Conservation (phyloP, 2,888 invertebrate genomes). For the Rhorus exstirpatorius region DNA sequence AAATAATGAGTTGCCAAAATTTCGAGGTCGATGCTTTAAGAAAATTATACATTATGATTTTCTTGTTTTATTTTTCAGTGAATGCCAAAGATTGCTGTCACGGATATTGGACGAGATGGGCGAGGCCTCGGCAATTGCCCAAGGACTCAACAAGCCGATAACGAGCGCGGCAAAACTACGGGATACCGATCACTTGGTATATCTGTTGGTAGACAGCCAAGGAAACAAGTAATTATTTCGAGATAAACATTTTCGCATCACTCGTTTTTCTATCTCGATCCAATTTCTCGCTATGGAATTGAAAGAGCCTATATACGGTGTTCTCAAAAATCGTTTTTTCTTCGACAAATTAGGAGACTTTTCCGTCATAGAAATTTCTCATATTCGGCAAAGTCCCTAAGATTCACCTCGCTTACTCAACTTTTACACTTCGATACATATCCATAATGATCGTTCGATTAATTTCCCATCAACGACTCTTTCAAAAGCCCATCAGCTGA, state of each 20-base stretch:
- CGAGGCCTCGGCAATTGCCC: conserved; percentile 91
- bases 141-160: conserved; percentile 91
- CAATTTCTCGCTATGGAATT: neutral
- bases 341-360: too few relatives aligned
- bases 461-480: too few relatives aligned
- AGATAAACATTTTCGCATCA: neutral
- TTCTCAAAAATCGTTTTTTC: neutral
- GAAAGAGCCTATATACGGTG: too few relatives aligned
- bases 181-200: conserved; percentile 88
- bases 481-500: too few relatives aligned
- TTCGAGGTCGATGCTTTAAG: neutral
- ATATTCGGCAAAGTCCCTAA: too few relatives aligned
- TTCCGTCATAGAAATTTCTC: too few relatives aligned
- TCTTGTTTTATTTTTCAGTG: conserved; percentile 85
- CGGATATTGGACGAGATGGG: conserved; percentile 91
- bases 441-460: too few relatives aligned
- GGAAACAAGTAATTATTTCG: conserved; percentile 87
- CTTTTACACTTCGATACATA: too few relatives aligned
- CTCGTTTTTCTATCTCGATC: neutral
- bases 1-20: neutral
- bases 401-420: too few relatives aligned
- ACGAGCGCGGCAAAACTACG: conserved; percentile 91
- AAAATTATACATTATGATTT: neutral
- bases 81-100: conserved; percentile 88
- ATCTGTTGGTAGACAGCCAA: conserved; percentile 87